A percentile compares a stretch with the other conserved stretches of the same genome.
Evolutionary conservation across 2,797 vertebrate species (phyloP).

Genomic region (Oreonectes daqikongensis): DNA sequence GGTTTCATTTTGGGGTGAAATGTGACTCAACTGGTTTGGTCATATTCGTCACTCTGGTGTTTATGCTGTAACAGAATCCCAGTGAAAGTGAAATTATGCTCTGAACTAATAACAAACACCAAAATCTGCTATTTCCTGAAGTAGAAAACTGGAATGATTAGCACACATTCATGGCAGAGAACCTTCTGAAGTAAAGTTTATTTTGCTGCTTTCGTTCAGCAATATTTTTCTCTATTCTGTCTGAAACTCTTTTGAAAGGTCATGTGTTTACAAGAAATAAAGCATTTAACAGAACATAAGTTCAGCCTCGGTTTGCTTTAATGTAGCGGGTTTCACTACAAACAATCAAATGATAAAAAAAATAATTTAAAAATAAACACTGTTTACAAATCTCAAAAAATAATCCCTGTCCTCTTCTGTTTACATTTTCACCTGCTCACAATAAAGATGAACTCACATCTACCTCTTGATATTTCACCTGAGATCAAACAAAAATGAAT

Average conservation of each 20-base stretch:
- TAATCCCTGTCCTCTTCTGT: too few relatives aligned
- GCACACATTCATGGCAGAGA: neutral
- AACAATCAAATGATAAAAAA: neutral
- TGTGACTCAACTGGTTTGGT: neutral
- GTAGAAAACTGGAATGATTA: neutral
- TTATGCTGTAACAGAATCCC: too few relatives aligned
- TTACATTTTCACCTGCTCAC: too few relatives aligned
- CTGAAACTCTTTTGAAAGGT: slow-evolving; percentile 43
- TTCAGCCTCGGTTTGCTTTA: neutral
- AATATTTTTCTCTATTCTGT: slow-evolving; percentile 26
- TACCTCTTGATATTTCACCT: too few relatives aligned
- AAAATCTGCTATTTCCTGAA: neutral
- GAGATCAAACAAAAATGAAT: too few relatives aligned
- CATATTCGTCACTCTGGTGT: too few relatives aligned
- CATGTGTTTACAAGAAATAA: slow-evolving; percentile 28
- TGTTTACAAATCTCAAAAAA: neutral
- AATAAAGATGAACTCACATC: too few relatives aligned
- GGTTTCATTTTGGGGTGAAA: neutral
- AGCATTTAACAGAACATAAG: neutral
- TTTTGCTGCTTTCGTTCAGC: slow-evolving; percentile 22
- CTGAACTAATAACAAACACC: too few relatives aligned
- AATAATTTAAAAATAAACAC: neutral
- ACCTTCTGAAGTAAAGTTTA: slow-evolving; percentile 32
- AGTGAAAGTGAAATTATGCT: too few relatives aligned
- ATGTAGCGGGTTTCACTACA: neutral